A percentile compares a stretch with the other conserved stretches of the same genome.
Conservation (phyloP, 2,113 vertebrate species). For the Motacilla alba region DNA sequence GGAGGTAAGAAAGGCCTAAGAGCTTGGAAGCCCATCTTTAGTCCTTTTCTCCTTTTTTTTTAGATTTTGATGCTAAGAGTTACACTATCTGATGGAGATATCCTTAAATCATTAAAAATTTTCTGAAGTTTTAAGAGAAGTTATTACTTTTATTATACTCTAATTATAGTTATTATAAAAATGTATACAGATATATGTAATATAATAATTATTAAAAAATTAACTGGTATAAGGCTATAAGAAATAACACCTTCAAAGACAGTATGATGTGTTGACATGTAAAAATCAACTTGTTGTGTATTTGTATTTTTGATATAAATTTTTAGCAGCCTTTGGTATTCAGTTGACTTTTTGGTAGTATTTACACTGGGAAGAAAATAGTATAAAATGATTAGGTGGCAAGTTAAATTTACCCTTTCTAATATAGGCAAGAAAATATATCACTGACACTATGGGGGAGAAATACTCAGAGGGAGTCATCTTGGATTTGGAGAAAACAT, state of each 20-base stretch:
- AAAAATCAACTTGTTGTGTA: background rate
- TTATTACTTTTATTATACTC: background rate
- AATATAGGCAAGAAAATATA: constrained; percentile 89
- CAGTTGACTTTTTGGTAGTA: background rate
- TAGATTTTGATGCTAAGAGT: background rate
- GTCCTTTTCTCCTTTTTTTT: background rate
- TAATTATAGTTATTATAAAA: background rate
- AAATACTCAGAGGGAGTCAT: constrained; percentile 87
- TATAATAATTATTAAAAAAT: background rate
- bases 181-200: background rate
- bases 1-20: background rate
- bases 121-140: background rate
- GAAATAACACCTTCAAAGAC: background rate
- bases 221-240: background rate
- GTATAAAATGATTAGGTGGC: background rate
- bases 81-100: background rate
- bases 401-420: background rate
- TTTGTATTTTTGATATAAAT: background rate
- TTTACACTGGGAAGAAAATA: background rate
- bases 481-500: constrained; percentile 89
- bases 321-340: background rate
- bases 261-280: background rate
- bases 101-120: background rate
- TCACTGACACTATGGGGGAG: constrained; percentile 86
- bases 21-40: background rate